Evolutionary conservation across 1,140 invertebrate species (phyloP).

Genomic region (Hycleus phaleratus): DNA sequence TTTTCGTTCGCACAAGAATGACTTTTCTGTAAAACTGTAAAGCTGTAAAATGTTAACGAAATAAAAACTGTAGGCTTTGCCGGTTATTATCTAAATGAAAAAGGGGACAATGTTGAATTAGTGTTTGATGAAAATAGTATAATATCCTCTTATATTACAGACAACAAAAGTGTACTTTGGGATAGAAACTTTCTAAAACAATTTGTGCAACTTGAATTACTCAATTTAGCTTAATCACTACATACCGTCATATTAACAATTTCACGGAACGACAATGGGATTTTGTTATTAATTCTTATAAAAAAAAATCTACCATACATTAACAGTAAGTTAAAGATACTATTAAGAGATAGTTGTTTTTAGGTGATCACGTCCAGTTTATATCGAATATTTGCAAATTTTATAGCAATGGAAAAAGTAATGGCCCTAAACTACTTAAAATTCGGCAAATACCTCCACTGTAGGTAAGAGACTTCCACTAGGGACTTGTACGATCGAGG

Average conservation of each 20-base stretch:
- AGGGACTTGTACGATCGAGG: not conserved
- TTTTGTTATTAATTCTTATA: no score
- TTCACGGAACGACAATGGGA: no score
- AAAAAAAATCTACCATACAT: not conserved
- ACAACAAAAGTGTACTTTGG: slow-evolving; percentile 6
- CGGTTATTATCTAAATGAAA: slow-evolving; percentile 7
- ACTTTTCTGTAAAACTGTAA: not conserved
- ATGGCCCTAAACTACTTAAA: slow-evolving; percentile 16
- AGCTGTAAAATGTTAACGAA: slow-evolving; percentile 5
- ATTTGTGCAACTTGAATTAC: slow-evolving; percentile 15
- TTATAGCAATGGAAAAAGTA: slow-evolving; percentile 21
- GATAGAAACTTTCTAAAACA: slow-evolving; percentile 10
- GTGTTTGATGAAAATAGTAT: no score
- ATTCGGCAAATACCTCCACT: slow-evolving; percentile 9
- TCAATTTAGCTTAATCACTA: slow-evolving; percentile 13
- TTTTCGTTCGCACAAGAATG: not conserved
- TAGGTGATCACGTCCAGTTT: slow-evolving; percentile 17
- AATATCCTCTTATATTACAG: not conserved
- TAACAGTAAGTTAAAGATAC: slow-evolving; percentile 1
- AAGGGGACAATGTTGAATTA: slow-evolving; percentile 1
- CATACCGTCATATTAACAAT: not conserved
- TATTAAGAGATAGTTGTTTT: slow-evolving; percentile 2
- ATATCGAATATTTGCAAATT: slow-evolving; percentile 24
- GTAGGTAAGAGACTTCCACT: slow-evolving; percentile 2
- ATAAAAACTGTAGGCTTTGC: not conserved